Evolutionary conservation across 2,113 vertebrate species (phyloP).

Genomic region (Cathartes aura): DNA sequence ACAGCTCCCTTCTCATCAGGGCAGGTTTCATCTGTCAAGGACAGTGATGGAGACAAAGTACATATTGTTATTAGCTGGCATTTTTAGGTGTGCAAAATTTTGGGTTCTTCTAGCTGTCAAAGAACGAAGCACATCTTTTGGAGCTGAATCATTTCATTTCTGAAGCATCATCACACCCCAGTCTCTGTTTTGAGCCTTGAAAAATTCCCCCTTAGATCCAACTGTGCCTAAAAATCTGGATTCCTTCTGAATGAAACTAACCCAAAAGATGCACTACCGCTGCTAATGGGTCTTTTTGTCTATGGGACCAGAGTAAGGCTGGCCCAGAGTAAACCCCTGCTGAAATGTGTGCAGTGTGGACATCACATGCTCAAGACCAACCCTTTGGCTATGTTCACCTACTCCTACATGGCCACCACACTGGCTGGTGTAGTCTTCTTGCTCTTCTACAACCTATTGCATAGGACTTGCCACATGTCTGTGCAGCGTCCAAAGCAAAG

Average conservation of each 20-base stretch:
- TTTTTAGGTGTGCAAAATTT: background rate
- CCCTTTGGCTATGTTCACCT: background rate
- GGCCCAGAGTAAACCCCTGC: background rate
- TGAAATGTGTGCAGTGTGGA: background rate
- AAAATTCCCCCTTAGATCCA: background rate
- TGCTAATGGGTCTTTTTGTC: background rate
- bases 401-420: background rate
- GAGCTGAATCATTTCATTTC: background rate
- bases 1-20: background rate
- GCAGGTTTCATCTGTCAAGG: background rate
- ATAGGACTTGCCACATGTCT: fast-evolving
- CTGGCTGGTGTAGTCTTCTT: background rate
- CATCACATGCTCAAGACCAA: background rate
- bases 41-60: background rate
- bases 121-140: background rate
- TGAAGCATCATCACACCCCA: background rate
- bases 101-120: background rate
- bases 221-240: background rate
- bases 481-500: background rate
- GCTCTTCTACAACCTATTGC: background rate
- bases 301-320: background rate
- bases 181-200: background rate
- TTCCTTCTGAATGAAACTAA: background rate
- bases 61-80: fast-evolving
- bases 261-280: background rate